phyloP scores from a whole-genome alignment of 2,797 vertebrate species.

The Telmatherina bonti region DNA sequence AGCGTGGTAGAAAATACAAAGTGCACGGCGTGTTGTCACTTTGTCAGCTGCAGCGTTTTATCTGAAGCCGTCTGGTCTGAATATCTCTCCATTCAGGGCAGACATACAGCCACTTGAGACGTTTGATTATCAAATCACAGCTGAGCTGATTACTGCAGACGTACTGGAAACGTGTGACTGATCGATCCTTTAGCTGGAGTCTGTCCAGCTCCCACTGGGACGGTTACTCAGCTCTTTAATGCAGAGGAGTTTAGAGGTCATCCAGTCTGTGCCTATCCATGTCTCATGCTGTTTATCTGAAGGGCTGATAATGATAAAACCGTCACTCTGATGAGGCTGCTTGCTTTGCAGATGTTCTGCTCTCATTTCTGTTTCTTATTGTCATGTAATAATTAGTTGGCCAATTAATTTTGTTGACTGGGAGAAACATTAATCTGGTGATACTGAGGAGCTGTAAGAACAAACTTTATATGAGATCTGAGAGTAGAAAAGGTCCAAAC shows the following conservation, averaged over 20 bases:
- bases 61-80: background rate
- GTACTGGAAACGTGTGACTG: background rate
- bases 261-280: background rate
- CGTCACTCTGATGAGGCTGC: background rate
- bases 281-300: background rate
- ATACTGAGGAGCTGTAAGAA: too few relatives aligned
- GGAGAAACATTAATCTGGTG: too few relatives aligned
- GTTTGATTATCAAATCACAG: background rate
- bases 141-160: constrained; percentile 13
- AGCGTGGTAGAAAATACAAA: too few relatives aligned
- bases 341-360: too few relatives aligned
- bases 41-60: background rate
- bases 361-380: too few relatives aligned
- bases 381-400: too few relatives aligned
- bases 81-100: background rate
- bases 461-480: too few relatives aligned
- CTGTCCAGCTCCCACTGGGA: background rate
- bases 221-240: background rate
- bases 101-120: too few relatives aligned
- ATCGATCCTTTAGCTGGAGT: too few relatives aligned
- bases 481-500: too few relatives aligned
- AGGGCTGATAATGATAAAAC: background rate
- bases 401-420: too few relatives aligned
- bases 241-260: background rate
- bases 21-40: too few relatives aligned